Evolutionary conservation across 2,888 invertebrate species (phyloP).

Genomic region (Drosophila macrospina): DNA sequence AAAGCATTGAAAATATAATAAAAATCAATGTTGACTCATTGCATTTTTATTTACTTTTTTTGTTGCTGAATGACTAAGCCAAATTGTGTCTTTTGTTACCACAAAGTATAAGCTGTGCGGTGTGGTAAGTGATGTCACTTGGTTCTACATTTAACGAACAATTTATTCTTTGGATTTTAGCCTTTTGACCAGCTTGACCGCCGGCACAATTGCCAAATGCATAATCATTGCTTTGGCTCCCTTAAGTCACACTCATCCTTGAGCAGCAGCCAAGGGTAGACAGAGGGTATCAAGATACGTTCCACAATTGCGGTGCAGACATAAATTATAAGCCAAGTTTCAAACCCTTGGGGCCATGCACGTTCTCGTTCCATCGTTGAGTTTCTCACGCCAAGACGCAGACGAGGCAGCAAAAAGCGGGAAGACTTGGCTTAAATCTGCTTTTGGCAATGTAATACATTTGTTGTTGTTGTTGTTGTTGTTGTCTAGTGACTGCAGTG

Average conservation of each 20-base stretch:
- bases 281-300: constrained; percentile 15
- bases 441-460: constrained; percentile 51
- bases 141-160: constrained; percentile 2
- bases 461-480: constrained; percentile 16
- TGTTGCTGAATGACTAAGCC: constrained; percentile 42
- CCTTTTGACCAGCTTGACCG: constrained; percentile 33
- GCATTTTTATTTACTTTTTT: no score
- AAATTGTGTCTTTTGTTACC: constrained; percentile 8
- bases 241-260: constrained; percentile 72
- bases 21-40: constrained; percentile 50
- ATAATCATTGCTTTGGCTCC: constrained; percentile 58
- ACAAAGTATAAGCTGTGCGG: neutral
- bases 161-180: constrained; percentile 13
- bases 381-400: constrained; percentile 70
- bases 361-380: constrained; percentile 72
- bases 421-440: constrained; percentile 42
- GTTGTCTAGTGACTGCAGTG: constrained; percentile 34
- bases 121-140: constrained; percentile 19
- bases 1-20: constrained; percentile 6
- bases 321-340: constrained; percentile 73
- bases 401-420: constrained; percentile 1
- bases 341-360: constrained; percentile 73
- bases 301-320: constrained; percentile 54
- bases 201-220: constrained; percentile 54
- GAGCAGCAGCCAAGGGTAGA: constrained; percentile 48